Evolutionary conservation across 2,888 invertebrate genomes (phyloP), one percentile per base, ranked within the genome.

Genomic region (Caenorhabditis auriculariae): DNA sequence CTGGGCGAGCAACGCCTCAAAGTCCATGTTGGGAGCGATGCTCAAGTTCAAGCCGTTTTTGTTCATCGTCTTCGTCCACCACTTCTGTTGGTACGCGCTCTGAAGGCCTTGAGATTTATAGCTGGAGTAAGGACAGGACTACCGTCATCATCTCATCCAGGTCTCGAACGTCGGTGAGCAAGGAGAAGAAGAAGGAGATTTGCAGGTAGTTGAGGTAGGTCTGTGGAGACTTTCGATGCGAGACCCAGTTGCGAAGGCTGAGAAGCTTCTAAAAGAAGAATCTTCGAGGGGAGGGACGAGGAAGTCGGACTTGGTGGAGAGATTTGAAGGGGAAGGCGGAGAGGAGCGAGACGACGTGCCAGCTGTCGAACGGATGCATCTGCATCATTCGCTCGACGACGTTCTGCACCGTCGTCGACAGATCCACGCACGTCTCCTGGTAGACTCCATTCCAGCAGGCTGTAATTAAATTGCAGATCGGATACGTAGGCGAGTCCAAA

Each of bases 201-300:
- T 64, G 52, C 1, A 67, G 42, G 35, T 54, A 67, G 32, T 67
- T 67, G 37, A 70, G 23, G 21, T 50, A 48, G 1, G 67, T 54
- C 42, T 61, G 60, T 5, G 56, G 56, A 12, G 43, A 32, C 17
- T 41, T 28, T 1, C 52, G 38, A 4, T 21, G 32, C 15, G 21
- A 19, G 3, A 50, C 46, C 32, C 42, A 45, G 9, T 12, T n/a
- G 2, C 53, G 28, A n/a, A 50, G 39, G 19, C 44, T 17, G 12
- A 23, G n/a, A 5, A 28, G 21, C 9, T 46, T 21, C 57, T 57
- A 26, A 39, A 43, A 15, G 24, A 41, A n/a, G 12, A 41, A n/a
- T n/a, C n/a, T n/a, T n/a, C n/a, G n/a, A n/a, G n/a, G n/a, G n/a
- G n/a, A n/a, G n/a, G n/a, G n/a, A n/a, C n/a, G n/a, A n/a, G n/a